Percentiles rank a stretch among this genome's conserved stretches.
Evolutionary conservation across 1,140 invertebrate genomes (phyloP).

Genomic region (Yoshiicerus persimilis): DNA sequence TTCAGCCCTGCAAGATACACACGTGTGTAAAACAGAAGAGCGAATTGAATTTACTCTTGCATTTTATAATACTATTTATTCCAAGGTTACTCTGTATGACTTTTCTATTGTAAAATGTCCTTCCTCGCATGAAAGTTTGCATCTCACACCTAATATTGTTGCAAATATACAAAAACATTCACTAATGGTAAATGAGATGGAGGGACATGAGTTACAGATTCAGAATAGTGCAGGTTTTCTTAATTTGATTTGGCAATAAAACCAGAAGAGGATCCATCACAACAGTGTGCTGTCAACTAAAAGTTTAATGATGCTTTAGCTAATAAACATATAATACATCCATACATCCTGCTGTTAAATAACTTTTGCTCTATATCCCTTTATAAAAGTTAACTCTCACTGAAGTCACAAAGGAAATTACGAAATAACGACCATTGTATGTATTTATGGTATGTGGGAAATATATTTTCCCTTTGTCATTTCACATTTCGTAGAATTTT

Average conservation of each 20-base stretch:
- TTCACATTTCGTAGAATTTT: neutral
- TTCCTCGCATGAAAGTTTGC: neutral
- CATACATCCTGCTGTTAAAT: neutral
- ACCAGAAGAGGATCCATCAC: neutral
- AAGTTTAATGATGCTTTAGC: neutral
- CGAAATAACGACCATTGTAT: neutral
- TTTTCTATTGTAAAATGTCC: neutral
- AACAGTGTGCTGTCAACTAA: neutral
- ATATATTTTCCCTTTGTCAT: neutral
- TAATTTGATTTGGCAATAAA: neutral
- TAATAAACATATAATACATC: neutral
- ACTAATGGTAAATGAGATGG: neutral
- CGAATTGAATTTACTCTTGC: neutral
- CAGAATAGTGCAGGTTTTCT: neutral
- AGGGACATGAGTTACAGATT: neutral
- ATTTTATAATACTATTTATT: neutral
- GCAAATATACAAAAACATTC: neutral
- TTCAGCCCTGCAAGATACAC: neutral
- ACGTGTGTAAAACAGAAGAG: neutral
- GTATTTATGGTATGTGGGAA: neutral
- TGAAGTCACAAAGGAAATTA: neutral
- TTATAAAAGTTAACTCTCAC: too few relatives aligned
- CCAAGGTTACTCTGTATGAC: neutral
- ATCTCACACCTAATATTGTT: neutral
- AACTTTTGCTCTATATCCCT: neutral